A percentile compares a stretch with the other conserved stretches of the same genome.
Evolutionary conservation across 2,797 vertebrate genomes (phyloP).

Genomic region (Lacerta bilineata): DNA sequence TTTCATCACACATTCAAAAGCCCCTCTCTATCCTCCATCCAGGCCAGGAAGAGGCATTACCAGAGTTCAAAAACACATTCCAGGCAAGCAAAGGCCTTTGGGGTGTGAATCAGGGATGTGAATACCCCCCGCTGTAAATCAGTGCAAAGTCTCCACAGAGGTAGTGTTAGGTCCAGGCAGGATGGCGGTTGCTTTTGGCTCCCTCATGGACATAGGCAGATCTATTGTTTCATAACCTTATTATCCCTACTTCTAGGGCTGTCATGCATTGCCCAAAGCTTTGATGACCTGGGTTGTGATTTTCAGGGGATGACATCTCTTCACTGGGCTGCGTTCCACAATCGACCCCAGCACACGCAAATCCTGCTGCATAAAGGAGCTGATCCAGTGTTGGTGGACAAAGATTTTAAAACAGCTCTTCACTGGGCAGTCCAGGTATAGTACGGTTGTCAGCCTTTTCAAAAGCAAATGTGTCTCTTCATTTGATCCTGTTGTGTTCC

Average conservation of each 20-base stretch:
- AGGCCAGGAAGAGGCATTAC: no score
- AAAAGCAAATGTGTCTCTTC: constrained; percentile 51
- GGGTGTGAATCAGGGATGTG: not conserved
- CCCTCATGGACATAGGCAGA: not conserved
- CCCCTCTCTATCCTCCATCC: no score
- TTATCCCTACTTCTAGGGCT: not conserved
- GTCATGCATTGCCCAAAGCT: not conserved
- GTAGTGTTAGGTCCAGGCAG: not conserved
- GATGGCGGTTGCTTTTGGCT: no score
- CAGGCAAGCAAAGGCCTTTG: no score
- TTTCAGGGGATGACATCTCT: constrained; percentile 90
- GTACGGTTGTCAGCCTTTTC: not conserved
- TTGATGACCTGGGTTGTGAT: constrained; percentile 44
- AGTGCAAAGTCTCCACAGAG: not conserved
- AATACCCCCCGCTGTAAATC: not conserved
- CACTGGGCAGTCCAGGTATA: constrained; percentile 92
- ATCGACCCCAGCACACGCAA: constrained; percentile 87
- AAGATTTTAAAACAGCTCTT: constrained; percentile 90
- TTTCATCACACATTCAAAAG: no score
- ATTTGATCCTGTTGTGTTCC: constrained; percentile 21
- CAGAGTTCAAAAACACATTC: no score
- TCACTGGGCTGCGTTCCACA: constrained; percentile 92
- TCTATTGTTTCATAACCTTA: not conserved
- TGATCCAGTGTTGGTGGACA: constrained; percentile 89
- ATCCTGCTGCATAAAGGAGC: constrained; percentile 87